These are phyloP conservation scores for Cordylochernes scorpioides DNA, from an alignment of 2,888 invertebrate species.

Conservation along the genomic window DNA sequence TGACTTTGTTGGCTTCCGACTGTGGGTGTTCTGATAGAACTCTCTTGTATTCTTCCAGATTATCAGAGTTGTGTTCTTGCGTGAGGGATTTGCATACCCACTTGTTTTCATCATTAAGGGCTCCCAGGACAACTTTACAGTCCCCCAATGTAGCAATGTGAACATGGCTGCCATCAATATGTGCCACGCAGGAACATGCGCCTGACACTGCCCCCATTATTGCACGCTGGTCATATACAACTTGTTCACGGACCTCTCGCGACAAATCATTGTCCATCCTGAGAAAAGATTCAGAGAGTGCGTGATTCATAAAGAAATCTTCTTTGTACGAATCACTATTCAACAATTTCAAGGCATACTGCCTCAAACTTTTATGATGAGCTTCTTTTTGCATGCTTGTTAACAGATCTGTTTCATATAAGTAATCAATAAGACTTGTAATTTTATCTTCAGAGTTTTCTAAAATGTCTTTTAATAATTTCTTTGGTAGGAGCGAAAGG, in stretches of 20 bases:
- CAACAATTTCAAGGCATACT: conserved; percentile 12
- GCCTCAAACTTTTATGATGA: conserved; percentile 9
- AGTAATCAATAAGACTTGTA: conserved; percentile 27
- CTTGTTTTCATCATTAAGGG: conserved; percentile 12
- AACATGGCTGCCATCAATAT: conserved; percentile 56
- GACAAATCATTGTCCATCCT: conserved; percentile 61
- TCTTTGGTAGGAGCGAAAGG: conserved; percentile 42
- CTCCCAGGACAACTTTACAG: conserved; percentile 62
- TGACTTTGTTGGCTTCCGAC: conserved; percentile 49
- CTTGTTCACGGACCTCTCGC: conserved; percentile 28
- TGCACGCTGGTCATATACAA: conserved; percentile 2
- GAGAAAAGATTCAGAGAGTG: conserved; percentile 51
- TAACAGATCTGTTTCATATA: too few relatives aligned
- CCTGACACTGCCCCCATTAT: conserved; percentile 45
- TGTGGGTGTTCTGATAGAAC: conserved; percentile 62
- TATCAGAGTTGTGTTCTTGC: conserved; percentile 66
- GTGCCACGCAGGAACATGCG: conserved; percentile 64
- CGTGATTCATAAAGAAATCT: conserved; percentile 32
- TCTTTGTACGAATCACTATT: conserved; percentile 12
- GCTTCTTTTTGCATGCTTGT: too few relatives aligned
- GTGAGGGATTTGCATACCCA: conserved; percentile 30
- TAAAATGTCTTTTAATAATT: conserved; percentile 31
- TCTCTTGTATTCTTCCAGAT: conserved; percentile 52
- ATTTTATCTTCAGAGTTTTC: conserved; percentile 19
- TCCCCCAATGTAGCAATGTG: conserved; percentile 74